phyloP scores from a whole-genome alignment of 2,797 vertebrate genomes.

The Pseudomugil tenellus region DNA sequence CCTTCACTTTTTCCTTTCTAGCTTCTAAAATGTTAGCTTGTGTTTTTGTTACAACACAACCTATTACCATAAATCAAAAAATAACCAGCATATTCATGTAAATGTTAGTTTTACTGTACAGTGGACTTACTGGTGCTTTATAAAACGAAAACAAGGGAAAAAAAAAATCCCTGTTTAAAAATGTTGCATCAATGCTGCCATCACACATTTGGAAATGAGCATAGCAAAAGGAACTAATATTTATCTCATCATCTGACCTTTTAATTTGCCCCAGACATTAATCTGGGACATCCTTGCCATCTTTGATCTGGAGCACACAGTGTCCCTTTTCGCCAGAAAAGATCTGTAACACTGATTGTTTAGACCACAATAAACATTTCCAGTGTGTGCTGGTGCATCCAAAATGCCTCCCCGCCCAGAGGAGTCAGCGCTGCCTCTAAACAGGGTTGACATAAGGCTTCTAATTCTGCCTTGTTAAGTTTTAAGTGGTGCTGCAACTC shows the following conservation, averaged over 20 bases:
- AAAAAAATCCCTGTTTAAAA: too few relatives aligned
- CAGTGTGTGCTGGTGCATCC: not conserved
- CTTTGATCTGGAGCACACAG: not conserved
- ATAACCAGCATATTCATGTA: not conserved
- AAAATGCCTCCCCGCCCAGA: not conserved
- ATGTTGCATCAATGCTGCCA: not conserved
- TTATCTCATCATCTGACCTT: too few relatives aligned
- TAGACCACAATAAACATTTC: not conserved
- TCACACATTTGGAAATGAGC: not conserved
- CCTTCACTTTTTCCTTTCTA: too few relatives aligned
- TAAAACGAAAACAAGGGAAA: too few relatives aligned
- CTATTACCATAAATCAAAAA: not conserved
- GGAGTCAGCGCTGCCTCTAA: not conserved
- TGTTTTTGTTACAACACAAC: not conserved
- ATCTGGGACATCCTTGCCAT: not conserved
- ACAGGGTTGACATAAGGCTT: not conserved
- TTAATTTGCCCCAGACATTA: not conserved
- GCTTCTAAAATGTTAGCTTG: not conserved
- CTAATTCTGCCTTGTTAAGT: too few relatives aligned
- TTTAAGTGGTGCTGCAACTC: not conserved
- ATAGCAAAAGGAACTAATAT: not conserved
- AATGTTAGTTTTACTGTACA: not conserved
- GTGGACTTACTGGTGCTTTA: too few relatives aligned
- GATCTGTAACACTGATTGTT: not conserved
- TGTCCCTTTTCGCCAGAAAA: not conserved